Base-by-base conservation (phyloP, 1,140 invertebrate genomes). In the Conus ventricosus region DNA sequence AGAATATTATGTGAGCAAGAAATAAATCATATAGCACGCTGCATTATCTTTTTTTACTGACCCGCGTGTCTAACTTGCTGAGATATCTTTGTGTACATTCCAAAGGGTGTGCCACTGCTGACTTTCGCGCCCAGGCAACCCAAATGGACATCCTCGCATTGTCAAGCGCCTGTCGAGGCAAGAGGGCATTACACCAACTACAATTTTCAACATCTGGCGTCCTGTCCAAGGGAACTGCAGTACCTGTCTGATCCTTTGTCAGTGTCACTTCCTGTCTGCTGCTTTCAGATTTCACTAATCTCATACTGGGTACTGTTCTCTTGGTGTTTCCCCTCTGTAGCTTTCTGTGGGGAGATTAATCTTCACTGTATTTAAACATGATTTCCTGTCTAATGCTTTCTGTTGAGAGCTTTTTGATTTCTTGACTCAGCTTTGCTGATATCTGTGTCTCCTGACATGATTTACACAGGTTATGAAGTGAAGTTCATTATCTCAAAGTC, bases 161-260 rank as follows among this genome's bases (percentile, higher is more conserved):
- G 98, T 99, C 90, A 98, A 99, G 95, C 98, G 99, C 93, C 96
- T 97, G 90, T 98, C 99, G 98, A 98, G 91, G 99, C 20, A 97
- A 98, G 89, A 99, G 90, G 98, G 99, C n/a, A 99, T 99, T 99
- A 99, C 93, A 97, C 98, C 93, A 98, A 99, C 95, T 99, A 99
- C 95, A 99, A 98, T 90, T 98, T 99, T 86, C 99, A 99, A 95
- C 99, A 99, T 71, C 98, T 99, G 93, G 99, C 99, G 53, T 99
- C 98, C 95, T 99, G 67, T 96, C 99, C 57, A 99, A 99, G 95
- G 96, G 96, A 92, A 85, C 89, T 84, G 55, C 13, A 54, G 6
- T 54, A 55, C 57, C 57, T 60, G 75, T 85, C 39, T 87, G 76
- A 17, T 5, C 23, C 23, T 10, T 76, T 76, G 75, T 76, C 11